Base-by-base conservation (phyloP, 1,140 invertebrate species). In the Trichoplusia ni region DNA sequence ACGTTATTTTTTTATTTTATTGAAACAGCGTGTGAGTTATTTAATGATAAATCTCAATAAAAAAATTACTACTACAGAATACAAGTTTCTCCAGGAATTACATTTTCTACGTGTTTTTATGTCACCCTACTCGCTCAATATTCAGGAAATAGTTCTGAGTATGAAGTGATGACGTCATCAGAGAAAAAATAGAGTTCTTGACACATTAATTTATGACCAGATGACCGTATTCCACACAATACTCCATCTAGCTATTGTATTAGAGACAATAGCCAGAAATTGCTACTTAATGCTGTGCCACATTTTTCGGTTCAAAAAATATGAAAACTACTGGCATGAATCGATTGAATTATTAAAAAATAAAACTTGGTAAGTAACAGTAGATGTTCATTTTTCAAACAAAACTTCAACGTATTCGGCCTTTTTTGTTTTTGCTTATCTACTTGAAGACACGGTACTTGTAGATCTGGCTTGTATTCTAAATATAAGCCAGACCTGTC, bases 91-190 rank as follows among this genome's bases (percentile, higher is more conserved):
- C 1, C 11, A 11, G 6, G 1, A 14, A 1, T 1, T 8, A 40
- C 4, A 53, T 23, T 14, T 6, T 1, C 8, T 60, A 42, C n/a
- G n/a, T n/a, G n/a, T n/a, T n/a, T n/a, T n/a, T n/a, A n/a, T n/a
- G 58, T 37, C 4, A 46, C 25, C 58, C 58, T 60, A 60, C 27
- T 6, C 21, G 42, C 42, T 37, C 42, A 60, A 21, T 27, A 60
- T 27, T 47, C 38, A 16, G 19, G 23, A 60, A 60, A 47, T 42
- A 9, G 35, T 6, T 11, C 7, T 38, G 21, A 38, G 21, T 54
- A 13, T 31, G 38, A 38, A 54, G 33, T 1, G 4, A 23, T 35
- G 51, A 37, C 61, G 40, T 42, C 49, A 56, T 38, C 27, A 6
- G 14, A 35, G 49, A 27, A 27, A 53, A 63, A 63, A 63, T 46